Conservation (phyloP, 2,888 invertebrate genomes). For the Coronaproctus castanopsis region DNA sequence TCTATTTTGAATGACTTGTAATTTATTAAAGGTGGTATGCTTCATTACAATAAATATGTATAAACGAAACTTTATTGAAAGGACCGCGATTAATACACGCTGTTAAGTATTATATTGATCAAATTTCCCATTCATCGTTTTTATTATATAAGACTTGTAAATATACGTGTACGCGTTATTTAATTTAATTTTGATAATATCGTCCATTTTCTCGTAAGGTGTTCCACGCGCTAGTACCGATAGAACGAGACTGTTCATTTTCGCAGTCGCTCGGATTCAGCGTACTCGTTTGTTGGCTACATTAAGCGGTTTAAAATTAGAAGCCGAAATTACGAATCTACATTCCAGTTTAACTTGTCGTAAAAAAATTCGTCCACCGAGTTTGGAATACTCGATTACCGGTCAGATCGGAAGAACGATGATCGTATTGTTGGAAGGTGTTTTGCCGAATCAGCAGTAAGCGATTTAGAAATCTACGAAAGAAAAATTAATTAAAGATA, state of each 20-base stretch:
- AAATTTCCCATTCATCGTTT: too few relatives aligned
- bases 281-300: slow-evolving; percentile 70
- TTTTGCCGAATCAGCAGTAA: slow-evolving; percentile 72
- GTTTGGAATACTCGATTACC: slow-evolving; percentile 56
- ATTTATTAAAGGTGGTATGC: background rate
- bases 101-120: too few relatives aligned
- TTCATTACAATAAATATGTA: background rate
- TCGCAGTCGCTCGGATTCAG: slow-evolving; percentile 71
- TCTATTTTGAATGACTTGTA: background rate
- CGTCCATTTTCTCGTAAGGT: too few relatives aligned
- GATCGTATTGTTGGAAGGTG: slow-evolving; percentile 78
- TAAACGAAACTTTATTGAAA: too few relatives aligned
- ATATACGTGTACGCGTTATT: too few relatives aligned
- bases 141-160: too few relatives aligned
- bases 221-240: slow-evolving; percentile 28
- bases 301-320: slow-evolving; percentile 77
- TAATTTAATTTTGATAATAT: too few relatives aligned
- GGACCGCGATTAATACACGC: too few relatives aligned
- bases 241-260: slow-evolving; percentile 56
- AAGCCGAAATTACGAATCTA: slow-evolving; percentile 78
- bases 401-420: slow-evolving; percentile 80
- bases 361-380: slow-evolving; percentile 52
- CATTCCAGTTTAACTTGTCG: slow-evolving; percentile 80
- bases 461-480: too few relatives aligned
- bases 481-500: too few relatives aligned